Evolutionary conservation across 2,797 vertebrate species (phyloP).

Genomic region (Falco rusticolus): DNA sequence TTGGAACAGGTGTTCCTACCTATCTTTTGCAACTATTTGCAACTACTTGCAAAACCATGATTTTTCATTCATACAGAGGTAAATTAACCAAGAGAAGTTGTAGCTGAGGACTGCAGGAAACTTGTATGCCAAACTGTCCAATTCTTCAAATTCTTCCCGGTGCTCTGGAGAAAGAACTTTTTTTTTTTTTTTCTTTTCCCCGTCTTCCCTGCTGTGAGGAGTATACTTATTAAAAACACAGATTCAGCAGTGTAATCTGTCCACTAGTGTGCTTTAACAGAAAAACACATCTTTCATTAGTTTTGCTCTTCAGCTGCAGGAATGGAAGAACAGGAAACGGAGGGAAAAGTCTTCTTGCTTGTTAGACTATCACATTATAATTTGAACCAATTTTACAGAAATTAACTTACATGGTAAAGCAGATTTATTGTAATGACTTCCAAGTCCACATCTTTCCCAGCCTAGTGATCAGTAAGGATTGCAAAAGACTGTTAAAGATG

Average conservation of each 20-base stretch:
- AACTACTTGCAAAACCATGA: not conserved
- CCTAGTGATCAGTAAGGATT: not conserved
- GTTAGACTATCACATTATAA: not conserved
- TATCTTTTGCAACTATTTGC: not conserved
- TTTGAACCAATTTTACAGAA: constrained; percentile 25
- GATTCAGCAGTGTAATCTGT: not conserved
- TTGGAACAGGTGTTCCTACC: not conserved
- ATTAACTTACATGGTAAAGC: constrained; percentile 2
- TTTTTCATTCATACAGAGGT: not conserved
- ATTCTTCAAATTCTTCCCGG: not conserved
- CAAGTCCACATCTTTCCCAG: not conserved
- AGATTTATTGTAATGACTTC: not conserved
- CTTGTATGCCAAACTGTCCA: not conserved
- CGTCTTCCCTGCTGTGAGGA: not conserved
- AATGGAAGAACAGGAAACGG: not conserved
- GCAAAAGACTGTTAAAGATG: not conserved
- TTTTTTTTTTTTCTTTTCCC: accelerated
- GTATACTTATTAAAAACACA: not conserved
- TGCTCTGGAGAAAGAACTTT: not conserved
- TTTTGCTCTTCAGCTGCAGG: not conserved
- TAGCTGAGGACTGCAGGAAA: not conserved
- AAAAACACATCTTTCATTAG: not conserved
- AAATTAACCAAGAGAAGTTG: not conserved
- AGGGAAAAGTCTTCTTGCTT: not conserved
- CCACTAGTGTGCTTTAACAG: not conserved